Base-by-base conservation (phyloP, 1,140 invertebrate genomes). In the Drosophila sproati region DNA sequence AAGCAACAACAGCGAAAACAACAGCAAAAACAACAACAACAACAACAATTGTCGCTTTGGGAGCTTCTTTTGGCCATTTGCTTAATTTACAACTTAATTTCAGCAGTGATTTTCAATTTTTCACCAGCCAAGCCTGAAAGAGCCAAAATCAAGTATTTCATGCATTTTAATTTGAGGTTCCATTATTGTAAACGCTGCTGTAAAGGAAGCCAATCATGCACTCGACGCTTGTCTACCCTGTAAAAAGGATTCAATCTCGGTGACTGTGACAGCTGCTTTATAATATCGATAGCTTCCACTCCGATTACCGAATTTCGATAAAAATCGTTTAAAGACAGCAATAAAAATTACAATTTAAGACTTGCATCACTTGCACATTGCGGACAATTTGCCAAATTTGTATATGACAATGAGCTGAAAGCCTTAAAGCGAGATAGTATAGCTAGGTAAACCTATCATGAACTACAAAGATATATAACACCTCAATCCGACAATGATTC, bases 41-140 rank as follows among this genome's bases (percentile, higher is more conserved):
- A 29, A 43, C 34, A 5, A 31, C 31, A 5, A 20, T 35, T 55
- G 52, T 32, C 52, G 52, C 41, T 12, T 57, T 5, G 29, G 68
- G 43, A 48, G 48, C 54, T 62, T 61, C 62, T 67, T 52, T 32
- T 29, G 48, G 73, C 77, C 74, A 86, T 85, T 86, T 78, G 66
- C 48, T 85, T 78, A 85, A 85, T 78, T 85, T 85, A 85, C 81
- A 85, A 86, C 81, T 85, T 85, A 85, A 85, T 85, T 85, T 71
- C 68, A 43, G 81, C 64, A 82, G 73, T 69, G 80, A 57, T 80
- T 83, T 83, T 85, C 77, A 85, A 73, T 73, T 80, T 72, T 66
- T 50, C 61, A 56, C 64, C 28, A 48, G 52, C 48, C 63, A 29
- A 63, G 31, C 52, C 45, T 54, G 3, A 64, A 45, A 75, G 3